Percentiles rank a stretch among this genome's conserved stretches.
phyloP scores from a whole-genome alignment of 2,888 invertebrate species.

The Drosophila infuscata region DNA sequence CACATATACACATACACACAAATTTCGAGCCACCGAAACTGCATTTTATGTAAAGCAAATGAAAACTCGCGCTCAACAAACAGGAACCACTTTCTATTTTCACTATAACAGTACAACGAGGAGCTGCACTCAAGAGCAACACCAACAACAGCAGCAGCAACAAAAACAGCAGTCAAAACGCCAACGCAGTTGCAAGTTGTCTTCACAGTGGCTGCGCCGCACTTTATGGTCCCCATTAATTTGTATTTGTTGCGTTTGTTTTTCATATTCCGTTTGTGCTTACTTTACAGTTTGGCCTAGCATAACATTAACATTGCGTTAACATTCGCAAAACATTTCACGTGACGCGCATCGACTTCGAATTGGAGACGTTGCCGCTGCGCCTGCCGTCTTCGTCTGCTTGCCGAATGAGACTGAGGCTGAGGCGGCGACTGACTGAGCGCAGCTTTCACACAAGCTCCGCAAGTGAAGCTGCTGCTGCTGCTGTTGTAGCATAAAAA shows the following conservation, averaged over 20 bases:
- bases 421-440: conserved; percentile 44
- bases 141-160: conserved; percentile 7
- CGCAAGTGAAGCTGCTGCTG: conserved; percentile 51
- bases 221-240: conserved; percentile 70
- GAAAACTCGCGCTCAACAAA: conserved; percentile 76
- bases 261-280: conserved; percentile 46
- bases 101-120: conserved; percentile 79
- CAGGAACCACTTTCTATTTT: conserved; percentile 85
- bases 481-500: conserved; percentile 29
- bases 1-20: conserved; percentile 22
- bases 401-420: conserved; percentile 56
- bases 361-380: conserved; percentile 47
- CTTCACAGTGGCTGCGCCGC: conserved; percentile 67
- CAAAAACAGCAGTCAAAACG: conserved; percentile 35
- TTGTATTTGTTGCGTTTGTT: conserved; percentile 37
- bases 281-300: conserved; percentile 64
- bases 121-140: conserved; percentile 44
- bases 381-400: conserved; percentile 61
- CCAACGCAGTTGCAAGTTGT: conserved; percentile 68
- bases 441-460: conserved; percentile 76
- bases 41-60: conserved; percentile 78
- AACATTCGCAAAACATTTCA: conserved; percentile 71
- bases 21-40: conserved; percentile 47
- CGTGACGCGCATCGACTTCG: conserved; percentile 52
- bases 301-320: conserved; percentile 63